Evolutionary conservation across 1,140 invertebrate genomes (phyloP).

Genomic region (Papilio polytes): DNA sequence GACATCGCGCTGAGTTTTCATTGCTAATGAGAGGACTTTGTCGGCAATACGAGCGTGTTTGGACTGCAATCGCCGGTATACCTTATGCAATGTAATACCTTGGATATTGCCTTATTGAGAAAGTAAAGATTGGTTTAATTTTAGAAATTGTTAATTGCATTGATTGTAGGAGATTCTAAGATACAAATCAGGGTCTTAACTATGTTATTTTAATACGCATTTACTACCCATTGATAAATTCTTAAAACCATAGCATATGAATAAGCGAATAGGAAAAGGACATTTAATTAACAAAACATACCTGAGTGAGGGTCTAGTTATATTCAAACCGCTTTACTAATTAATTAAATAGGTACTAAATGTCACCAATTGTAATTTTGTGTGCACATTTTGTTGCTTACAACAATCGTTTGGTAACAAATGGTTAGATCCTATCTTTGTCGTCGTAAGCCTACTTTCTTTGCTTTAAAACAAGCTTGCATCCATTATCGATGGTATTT

Average conservation of each 20-base stretch:
- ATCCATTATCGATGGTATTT: constrained; percentile 31
- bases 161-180: neutral
- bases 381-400: neutral
- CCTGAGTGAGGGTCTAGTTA: too few relatives aligned
- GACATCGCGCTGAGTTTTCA: constrained; percentile 61
- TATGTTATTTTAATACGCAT: neutral
- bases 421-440: neutral
- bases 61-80: constrained; percentile 50
- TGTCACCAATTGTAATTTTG: neutral
- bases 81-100: constrained; percentile 45
- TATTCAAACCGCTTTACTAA: neutral
- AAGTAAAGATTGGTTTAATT: constrained; percentile 43
- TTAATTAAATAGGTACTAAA: neutral
- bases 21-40: constrained; percentile 66
- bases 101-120: constrained; percentile 53
- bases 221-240: neutral
- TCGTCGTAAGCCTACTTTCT: constrained; percentile 9
- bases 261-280: neutral
- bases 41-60: constrained; percentile 55
- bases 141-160: neutral
- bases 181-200: neutral
- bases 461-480: constrained; percentile 16
- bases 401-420: neutral
- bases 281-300: neutral
- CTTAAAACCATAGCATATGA: neutral